These are phyloP conservation scores for Sebastolobus alascanus DNA, from an alignment of 2,797 vertebrate genomes.

Conservation along the genomic window DNA sequence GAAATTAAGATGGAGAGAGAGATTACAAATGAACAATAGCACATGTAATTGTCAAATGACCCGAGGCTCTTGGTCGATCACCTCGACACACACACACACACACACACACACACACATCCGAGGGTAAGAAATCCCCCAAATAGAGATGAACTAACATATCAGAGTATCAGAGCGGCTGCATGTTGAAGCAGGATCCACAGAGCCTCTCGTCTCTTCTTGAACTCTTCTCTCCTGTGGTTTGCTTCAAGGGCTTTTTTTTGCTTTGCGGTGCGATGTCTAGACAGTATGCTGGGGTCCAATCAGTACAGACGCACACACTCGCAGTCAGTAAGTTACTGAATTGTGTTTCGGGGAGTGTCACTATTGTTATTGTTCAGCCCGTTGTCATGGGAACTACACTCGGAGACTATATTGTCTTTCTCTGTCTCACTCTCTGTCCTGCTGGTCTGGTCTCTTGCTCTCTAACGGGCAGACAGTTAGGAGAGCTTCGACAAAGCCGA, in stretches of 20 bases:
- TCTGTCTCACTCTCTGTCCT: constrained; percentile 16
- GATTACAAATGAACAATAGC: too few relatives aligned
- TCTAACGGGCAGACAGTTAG: not conserved
- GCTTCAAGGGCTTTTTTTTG: constrained; percentile 18
- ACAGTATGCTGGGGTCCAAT: constrained; percentile 19
- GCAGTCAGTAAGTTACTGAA: not conserved
- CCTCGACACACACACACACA: not conserved
- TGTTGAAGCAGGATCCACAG: not conserved
- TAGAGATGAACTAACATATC: not conserved
- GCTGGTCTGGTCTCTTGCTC: not conserved
- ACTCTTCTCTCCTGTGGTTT: constrained; percentile 37
- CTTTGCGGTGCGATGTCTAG: constrained; percentile 35
- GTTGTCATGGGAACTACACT: constrained; percentile 38
- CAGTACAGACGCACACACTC: constrained; percentile 1
- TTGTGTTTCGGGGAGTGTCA: constrained; percentile 17
- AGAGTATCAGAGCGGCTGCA: not conserved
- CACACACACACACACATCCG: not conserved
- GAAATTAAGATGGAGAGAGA: too few relatives aligned
- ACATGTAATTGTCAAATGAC: too few relatives aligned
- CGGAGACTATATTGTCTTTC: constrained; percentile 6
- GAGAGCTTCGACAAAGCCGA: not conserved
- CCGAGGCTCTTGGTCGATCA: too few relatives aligned
- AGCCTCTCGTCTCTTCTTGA: too few relatives aligned
- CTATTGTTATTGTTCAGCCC: constrained; percentile 16
- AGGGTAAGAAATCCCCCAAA: not conserved